phyloP scores from a whole-genome alignment of 2,113 vertebrate species.

The Pelecanus crispus region DNA sequence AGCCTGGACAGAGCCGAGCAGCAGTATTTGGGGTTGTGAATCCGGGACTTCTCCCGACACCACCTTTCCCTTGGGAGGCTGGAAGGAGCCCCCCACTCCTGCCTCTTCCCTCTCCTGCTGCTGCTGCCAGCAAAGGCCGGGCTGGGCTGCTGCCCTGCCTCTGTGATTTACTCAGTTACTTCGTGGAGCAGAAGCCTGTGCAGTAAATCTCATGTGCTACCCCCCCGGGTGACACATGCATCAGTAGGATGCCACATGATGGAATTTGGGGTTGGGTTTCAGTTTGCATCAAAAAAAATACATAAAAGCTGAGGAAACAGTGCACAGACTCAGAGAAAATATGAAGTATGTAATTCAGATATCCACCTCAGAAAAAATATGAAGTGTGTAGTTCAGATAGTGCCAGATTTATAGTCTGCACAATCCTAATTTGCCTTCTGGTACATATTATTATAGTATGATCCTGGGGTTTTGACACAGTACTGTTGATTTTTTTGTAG shows the following conservation, averaged over 20 bases:
- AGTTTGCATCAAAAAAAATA: neutral
- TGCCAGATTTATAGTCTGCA: neutral
- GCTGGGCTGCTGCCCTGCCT: neutral
- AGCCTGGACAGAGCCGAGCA: rapidly evolving
- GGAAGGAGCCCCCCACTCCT: neutral
- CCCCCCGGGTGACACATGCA: neutral
- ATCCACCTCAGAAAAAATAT: neutral
- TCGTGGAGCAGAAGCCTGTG: neutral
- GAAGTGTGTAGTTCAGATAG: neutral
- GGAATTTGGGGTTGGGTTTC: constrained; percentile 1
- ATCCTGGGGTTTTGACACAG: neutral
- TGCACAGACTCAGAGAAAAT: neutral
- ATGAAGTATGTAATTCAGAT: neutral
- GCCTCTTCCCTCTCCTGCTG: neutral
- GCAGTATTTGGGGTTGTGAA: neutral
- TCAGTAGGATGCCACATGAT: constrained; percentile 9
- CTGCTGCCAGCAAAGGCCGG: neutral
- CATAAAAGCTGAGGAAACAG: neutral
- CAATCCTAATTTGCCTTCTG: neutral
- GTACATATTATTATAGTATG: neutral
- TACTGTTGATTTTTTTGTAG: neutral
- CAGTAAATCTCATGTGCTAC: neutral
- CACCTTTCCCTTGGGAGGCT: neutral
- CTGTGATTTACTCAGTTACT: neutral
- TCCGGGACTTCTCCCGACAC: neutral